phyloP scores from a whole-genome alignment of 1,140 invertebrate species.

The Trichonephila clavipes region DNA sequence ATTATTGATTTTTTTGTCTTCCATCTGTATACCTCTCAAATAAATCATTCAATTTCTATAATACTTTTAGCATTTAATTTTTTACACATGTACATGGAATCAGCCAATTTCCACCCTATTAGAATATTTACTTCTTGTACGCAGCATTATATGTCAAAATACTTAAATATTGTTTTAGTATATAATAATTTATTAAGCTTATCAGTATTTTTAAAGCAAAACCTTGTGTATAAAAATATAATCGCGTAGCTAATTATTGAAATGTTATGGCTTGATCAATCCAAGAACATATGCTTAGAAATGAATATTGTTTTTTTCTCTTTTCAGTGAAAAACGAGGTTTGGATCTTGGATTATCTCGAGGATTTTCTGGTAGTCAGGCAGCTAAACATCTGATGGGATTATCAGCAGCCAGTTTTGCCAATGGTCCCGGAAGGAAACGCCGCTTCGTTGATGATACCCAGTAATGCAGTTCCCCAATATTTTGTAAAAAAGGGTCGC shows the following conservation, averaged over 20 bases:
- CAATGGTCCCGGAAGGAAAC: conserved; percentile 91
- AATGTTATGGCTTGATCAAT: neutral
- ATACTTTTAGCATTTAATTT: no score
- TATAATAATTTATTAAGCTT: neutral
- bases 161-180: neutral
- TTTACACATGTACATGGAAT: no score
- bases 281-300: neutral
- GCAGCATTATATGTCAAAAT: no score
- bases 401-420: conserved; percentile 91
- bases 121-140: no score
- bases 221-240: neutral
- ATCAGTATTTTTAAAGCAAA: neutral
- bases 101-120: no score
- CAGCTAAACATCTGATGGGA: conserved; percentile 94
- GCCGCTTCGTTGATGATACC: conserved; percentile 79
- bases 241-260: neutral
- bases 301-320: neutral
- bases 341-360: conserved; percentile 87
- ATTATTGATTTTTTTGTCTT: no score
- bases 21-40: no score
- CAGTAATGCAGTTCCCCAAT: conserved; percentile 10
- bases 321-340: conserved; percentile 78
- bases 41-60: no score
- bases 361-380: conserved; percentile 92
- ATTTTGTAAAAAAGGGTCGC: neutral